Evolutionary conservation across 30 jellyfish, hydroid and myxozoan species (phyloP).

Genomic region (Aurelia aurita): DNA sequence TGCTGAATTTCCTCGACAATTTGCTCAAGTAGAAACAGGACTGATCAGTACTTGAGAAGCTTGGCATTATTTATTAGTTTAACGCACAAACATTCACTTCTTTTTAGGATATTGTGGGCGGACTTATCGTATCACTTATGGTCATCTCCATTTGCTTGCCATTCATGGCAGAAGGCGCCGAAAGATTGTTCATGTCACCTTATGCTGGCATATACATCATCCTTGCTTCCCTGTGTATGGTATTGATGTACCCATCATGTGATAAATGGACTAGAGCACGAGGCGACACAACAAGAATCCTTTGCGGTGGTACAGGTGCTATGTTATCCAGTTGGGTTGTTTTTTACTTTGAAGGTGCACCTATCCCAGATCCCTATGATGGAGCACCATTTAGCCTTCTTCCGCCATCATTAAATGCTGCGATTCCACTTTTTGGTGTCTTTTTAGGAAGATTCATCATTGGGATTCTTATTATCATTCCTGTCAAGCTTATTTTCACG

Average conservation of each 20-base stretch:
- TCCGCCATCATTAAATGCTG: slow-evolving; percentile 16
- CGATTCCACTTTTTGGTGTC: slow-evolving; percentile 23
- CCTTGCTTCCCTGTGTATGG: slow-evolving; percentile 68
- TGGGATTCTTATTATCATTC: slow-evolving; percentile 80
- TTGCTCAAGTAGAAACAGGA: too few species aligned
- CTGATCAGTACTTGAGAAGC: too few species aligned
- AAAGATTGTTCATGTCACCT: slow-evolving; percentile 61
- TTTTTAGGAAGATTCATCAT: slow-evolving; percentile 56
- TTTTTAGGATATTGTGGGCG: slow-evolving; percentile 89
- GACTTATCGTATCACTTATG: slow-evolving; percentile 82
- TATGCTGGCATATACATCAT: slow-evolving; percentile 84
- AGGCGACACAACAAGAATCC: slow-evolving; percentile 92
- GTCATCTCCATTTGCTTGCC: slow-evolving; percentile 83
- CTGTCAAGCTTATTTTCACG: slow-evolving; percentile 76
- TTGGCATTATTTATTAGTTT: too few species aligned
- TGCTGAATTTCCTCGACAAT: too few species aligned
- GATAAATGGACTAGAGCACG: slow-evolving; percentile 93
- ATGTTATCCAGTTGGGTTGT: slow-evolving; percentile 81
- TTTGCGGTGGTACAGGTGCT: slow-evolving; percentile 96
- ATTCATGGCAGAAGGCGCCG: slow-evolving; percentile 80
- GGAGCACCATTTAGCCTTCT: slow-evolving; percentile 71
- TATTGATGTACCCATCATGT: slow-evolving; percentile 80
- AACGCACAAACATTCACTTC: not conserved
- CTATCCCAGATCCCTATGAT: slow-evolving; percentile 89
- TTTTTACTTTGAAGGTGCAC: slow-evolving; percentile 79